Conservation (phyloP, 2,888 invertebrate species). For the Eledone cirrhosa region DNA sequence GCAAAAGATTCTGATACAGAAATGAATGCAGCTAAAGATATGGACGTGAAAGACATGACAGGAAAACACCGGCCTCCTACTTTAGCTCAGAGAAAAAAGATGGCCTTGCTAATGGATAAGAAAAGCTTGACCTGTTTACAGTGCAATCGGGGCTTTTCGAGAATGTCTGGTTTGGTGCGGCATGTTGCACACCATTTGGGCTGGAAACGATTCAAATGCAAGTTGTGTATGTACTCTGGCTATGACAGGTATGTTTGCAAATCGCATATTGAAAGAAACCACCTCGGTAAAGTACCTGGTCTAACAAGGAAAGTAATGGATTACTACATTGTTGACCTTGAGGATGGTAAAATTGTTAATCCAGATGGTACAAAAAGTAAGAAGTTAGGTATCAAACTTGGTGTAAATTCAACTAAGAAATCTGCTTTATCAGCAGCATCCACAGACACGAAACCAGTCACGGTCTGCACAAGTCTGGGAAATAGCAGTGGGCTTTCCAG, state of each 20-base stretch:
- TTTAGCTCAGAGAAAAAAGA: conserved; percentile 42
- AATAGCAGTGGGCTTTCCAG: neutral
- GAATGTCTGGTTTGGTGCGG: conserved; percentile 76
- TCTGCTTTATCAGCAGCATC: neutral
- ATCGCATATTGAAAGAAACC: conserved; percentile 50
- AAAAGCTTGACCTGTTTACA: conserved; percentile 53
- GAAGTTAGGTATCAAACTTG: neutral
- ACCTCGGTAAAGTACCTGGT: conserved; percentile 38
- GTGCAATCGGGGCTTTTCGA: conserved; percentile 67
- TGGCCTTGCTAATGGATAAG: conserved; percentile 54
- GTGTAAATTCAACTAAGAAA: neutral
- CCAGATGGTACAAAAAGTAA: neutral
- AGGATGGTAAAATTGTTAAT: conserved; percentile 18
- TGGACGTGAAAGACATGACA: conserved; percentile 3
- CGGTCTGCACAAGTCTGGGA: neutral
- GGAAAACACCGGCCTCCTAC: conserved; percentile 19
- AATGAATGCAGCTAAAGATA: neutral
- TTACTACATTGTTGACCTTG: conserved; percentile 48
- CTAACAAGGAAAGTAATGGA: conserved; percentile 28
- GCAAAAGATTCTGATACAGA: neutral
- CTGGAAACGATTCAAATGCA: conserved; percentile 81
- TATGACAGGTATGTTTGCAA: conserved; percentile 55
- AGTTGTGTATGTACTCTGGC: conserved; percentile 73
- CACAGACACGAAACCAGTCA: neutral
- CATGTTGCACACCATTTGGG: conserved; percentile 78